Percentiles rank a stretch among this genome's conserved stretches.
Evolutionary conservation across 2,113 vertebrate genomes (phyloP).

Genomic region (Bubo blakistoni): DNA sequence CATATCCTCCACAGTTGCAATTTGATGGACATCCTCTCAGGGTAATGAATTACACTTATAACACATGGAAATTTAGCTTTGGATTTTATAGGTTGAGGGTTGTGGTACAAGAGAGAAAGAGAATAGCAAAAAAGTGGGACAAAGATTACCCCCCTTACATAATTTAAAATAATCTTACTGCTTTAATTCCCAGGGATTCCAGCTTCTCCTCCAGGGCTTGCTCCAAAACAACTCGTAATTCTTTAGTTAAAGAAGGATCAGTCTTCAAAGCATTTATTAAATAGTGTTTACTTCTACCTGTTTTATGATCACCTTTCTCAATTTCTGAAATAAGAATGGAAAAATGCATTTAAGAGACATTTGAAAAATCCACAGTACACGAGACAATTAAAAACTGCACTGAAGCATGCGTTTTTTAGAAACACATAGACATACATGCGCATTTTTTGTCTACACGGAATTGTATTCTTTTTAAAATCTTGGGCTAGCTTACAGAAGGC

Average conservation of each 20-base stretch:
- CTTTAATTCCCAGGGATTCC: constrained; percentile 80
- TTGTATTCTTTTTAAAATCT: background rate
- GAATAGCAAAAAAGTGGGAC: background rate
- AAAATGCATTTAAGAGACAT: background rate
- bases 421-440: background rate
- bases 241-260: constrained; percentile 77
- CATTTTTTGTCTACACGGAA: background rate
- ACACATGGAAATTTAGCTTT: background rate
- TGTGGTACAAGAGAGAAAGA: background rate
- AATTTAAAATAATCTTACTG: constrained; percentile 72
- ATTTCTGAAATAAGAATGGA: constrained; percentile 69
- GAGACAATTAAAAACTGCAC: background rate
- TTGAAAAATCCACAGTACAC: background rate
- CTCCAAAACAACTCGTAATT: constrained; percentile 79
- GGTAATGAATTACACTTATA: background rate
- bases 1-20: background rate
- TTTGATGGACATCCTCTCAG: background rate
- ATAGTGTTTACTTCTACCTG: constrained; percentile 60
- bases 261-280: constrained; percentile 70
- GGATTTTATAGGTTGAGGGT: background rate
- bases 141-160: background rate
- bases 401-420: background rate
- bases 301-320: constrained; percentile 64
- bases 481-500: background rate
- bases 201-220: constrained; percentile 79